Evolutionary conservation across 2,113 vertebrate genomes (phyloP).

Genomic region (Nothocercus julius): DNA sequence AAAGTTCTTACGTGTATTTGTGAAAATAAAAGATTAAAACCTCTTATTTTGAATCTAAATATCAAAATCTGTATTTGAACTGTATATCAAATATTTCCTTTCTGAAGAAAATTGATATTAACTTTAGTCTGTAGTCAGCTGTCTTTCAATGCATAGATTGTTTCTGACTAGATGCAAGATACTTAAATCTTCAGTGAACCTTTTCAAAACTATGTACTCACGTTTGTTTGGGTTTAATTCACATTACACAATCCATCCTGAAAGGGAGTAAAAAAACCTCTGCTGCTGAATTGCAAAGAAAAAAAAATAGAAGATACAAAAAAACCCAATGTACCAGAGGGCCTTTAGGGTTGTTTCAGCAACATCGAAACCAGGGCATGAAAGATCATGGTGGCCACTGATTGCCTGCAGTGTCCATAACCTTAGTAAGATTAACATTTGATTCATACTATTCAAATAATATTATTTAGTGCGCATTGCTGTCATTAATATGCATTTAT

Average conservation of each 20-base stretch:
- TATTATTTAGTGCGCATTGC: background rate
- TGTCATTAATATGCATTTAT: background rate
- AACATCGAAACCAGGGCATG: background rate
- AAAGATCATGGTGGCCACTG: background rate
- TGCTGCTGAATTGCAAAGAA: background rate
- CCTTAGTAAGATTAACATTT: background rate
- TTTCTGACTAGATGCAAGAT: background rate
- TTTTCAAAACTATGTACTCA: background rate
- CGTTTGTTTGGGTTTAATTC: background rate
- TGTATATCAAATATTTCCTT: background rate
- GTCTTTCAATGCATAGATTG: background rate
- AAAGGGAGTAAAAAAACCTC: background rate
- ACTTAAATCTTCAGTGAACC: background rate
- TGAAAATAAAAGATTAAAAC: background rate
- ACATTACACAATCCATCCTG: background rate
- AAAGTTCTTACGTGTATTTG: background rate
- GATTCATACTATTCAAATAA: background rate
- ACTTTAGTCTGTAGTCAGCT: background rate
- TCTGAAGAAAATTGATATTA: fast-evolving
- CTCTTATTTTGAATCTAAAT: background rate
- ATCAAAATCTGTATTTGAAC: background rate
- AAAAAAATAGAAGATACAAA: background rate
- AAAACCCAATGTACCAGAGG: background rate
- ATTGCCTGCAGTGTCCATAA: background rate
- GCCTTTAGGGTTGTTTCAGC: background rate